Percentiles rank a stretch among this genome's conserved stretches.
Evolutionary conservation across 1,140 invertebrate genomes (phyloP).

Genomic region (Teleopsis dalmanni): DNA sequence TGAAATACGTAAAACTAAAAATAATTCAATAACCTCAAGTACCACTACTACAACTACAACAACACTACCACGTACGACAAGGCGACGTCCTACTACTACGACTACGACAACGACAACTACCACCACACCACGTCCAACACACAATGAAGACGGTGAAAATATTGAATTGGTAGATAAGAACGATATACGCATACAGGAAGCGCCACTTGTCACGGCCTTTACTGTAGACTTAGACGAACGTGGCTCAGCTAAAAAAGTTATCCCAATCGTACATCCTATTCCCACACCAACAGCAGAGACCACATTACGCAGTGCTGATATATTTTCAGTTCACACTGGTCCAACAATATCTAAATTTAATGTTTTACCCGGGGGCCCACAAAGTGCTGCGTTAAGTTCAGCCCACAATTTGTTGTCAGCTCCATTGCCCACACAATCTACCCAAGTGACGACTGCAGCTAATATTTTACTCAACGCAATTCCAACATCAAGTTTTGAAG

Average conservation of each 20-base stretch:
- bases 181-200: conserved; percentile 71
- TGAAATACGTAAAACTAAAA: conserved; percentile 45
- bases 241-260: conserved; percentile 65
- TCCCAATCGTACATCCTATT: conserved; percentile 54
- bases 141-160: conserved; percentile 57
- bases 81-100: conserved; percentile 44
- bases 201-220: conserved; percentile 71
- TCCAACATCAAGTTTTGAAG: too few species aligned
- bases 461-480: too few species aligned
- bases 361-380: conserved; percentile 22
- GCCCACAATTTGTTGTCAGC: too few species aligned
- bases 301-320: not conserved
- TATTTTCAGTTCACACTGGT: conserved; percentile 30
- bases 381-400: too few species aligned
- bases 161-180: conserved; percentile 56
- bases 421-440: not conserved
- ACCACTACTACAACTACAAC: conserved; percentile 49
- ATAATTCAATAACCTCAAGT: conserved; percentile 49
- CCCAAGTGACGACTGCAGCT: too few species aligned
- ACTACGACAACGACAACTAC: conserved; percentile 48
- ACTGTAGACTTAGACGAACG: conserved; percentile 72
- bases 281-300: conserved; percentile 19
- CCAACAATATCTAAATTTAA: conserved; percentile 37
- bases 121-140: conserved; percentile 52
- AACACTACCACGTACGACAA: conserved; percentile 38